Base-by-base conservation (phyloP, 2,888 invertebrate genomes). In the Rotaria socialis region DNA sequence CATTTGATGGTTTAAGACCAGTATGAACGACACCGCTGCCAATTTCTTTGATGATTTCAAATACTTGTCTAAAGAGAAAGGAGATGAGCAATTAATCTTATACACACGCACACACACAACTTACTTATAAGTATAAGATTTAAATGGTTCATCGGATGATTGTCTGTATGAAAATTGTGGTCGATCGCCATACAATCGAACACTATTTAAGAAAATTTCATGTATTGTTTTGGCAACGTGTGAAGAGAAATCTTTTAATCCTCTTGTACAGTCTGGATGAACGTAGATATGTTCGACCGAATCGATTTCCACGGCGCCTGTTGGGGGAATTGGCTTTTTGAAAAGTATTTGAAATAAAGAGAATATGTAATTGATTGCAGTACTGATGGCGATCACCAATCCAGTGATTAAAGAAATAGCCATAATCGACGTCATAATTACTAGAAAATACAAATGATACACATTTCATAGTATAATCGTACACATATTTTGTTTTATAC, bases 21-120 rank as follows among this genome's bases (percentile, higher is more conserved):
- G 94, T 93, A 85, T 94, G 93, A 89, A 96, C 93, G 89, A 96
- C 93, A 67, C 96, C 96, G 22, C 95, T 94, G 87, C 96, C 96
- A 89, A 96, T 95, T 92, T 96, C 96, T 91, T 94, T 95, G 89
- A 96, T 95, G 6, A 75, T 52, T 24, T 27, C 47, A n/a, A 52
- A 85, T 67, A 35, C 60, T 67, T 67, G 27, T 24, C 60, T 67
- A 67, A n/a, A 67, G 22, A 10, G 35, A 27, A n/a, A 50, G 11
- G 11, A 50, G 6, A 50, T 50, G 50, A 8, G 50, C 50, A 11
- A 27, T 7, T 35, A 27, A 14, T 52, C 14, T 7, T 16, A 67
- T 35, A 8, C 6, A 27, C 22, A 8, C 6, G 6, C 11, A 50
- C 50, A 50, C 11, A n/a, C 10, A 6, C 7, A 6, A 86, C 85